Percentiles rank a stretch among this genome's conserved stretches.
phyloP scores from a whole-genome alignment of 2,888 invertebrate genomes.

The Girardia tigrina region DNA sequence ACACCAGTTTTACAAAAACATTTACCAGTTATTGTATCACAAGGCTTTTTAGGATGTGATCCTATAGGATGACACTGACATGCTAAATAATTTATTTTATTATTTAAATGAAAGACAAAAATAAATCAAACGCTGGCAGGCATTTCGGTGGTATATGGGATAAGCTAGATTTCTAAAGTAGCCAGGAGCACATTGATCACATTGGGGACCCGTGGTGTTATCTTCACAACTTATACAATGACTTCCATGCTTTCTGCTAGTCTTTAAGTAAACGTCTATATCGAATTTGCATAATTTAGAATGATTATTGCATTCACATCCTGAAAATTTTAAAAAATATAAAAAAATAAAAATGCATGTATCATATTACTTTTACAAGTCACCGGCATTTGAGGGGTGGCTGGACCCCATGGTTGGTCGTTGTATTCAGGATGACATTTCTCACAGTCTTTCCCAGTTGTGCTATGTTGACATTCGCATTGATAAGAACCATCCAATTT shows the following conservation, averaged over 20 bases:
- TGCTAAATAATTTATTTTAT: not conserved
- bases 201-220: constrained; percentile 9
- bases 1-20: constrained; percentile 2
- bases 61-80: not conserved
- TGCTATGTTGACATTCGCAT: constrained; percentile 5
- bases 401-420: constrained; percentile 15
- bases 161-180: not conserved
- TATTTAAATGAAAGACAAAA: not conserved
- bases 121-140: not conserved
- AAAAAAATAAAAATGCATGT: not conserved
- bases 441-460: constrained; percentile 1
- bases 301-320: constrained; percentile 19
- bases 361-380: not conserved
- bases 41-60: not conserved
- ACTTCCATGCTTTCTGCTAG: not conserved
- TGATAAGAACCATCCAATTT: not conserved
- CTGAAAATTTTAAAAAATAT: not conserved
- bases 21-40: not conserved
- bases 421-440: not conserved
- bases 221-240: not conserved
- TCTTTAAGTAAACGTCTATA: not conserved
- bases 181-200: not conserved
- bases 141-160: constrained; percentile 9
- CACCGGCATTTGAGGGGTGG: not conserved
- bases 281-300: not conserved